Evolutionary conservation across 2,113 vertebrate species (phyloP), one percentile per base, ranked within the genome.

Genomic region (Hippopotamus amphibius): DNA sequence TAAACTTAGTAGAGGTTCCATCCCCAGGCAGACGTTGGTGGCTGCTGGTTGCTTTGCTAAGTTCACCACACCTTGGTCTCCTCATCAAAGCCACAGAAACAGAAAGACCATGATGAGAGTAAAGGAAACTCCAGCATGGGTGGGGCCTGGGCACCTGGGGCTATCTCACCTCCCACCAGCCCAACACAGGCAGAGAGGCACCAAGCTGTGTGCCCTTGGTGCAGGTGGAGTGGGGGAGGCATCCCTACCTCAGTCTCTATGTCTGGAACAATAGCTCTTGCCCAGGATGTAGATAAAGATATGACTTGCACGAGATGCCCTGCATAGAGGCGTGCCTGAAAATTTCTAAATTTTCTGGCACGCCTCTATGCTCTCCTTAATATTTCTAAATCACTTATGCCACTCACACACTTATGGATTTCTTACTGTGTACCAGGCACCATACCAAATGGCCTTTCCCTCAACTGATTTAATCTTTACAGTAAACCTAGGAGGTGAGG

Each of bases 61-160:
- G 86, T 84, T 80, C 30, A 94, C 79, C 57, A 84, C 48, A 77
- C 85, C 69, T 90, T 21, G 41, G 88, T 82, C 93, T 92, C 26
- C 71, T 92, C 81, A 82, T 93, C 91, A 97, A 97, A 98, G 90
- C 63, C 80, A 81, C 71, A 46, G 97, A 97, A 97, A 97, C 68
- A 96, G 93, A 97, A 91, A 93, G 68, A 53, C 57, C 6, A 1
- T 28, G 53, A 90, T 72, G 71, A 96, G 82, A 85, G n/a, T 1
- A 82, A 81, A 97, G 96, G 97, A 97, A 98, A 97, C 89, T 97
- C 96, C 79, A n/a, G 55, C 0, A 37, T 77, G 81, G 88, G 83
- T n/a, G 30, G 72, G 30, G 43, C 12, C 53, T 5, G 37, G 76
- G 46, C 48, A 1, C 43, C 11, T 33, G 95, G 90, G 95, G 72